Conservation (phyloP, 2,797 vertebrate species). For the Sarcophilus harrisii region DNA sequence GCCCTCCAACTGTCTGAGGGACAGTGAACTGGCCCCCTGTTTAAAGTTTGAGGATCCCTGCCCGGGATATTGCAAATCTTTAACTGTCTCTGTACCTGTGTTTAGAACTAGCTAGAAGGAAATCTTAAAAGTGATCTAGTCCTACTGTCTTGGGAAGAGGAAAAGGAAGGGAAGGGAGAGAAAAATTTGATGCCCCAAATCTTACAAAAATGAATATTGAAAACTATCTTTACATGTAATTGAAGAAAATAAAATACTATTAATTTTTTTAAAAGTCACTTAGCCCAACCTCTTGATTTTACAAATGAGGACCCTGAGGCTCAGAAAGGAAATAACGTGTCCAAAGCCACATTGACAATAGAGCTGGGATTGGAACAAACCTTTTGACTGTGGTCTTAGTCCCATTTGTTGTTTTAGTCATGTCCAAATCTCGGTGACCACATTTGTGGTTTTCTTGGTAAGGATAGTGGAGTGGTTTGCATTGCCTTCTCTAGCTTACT, state of each 20-base stretch:
- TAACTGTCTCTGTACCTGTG: background rate
- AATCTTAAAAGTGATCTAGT: background rate
- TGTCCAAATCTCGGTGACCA: background rate
- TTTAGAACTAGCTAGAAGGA: background rate
- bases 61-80: background rate
- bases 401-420: background rate
- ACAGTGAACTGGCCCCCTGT: no score
- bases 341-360: background rate
- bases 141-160: no score
- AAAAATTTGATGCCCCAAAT: no score
- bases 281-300: background rate
- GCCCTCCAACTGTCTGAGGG: no score
- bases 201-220: no score
- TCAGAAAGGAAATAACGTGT: background rate
- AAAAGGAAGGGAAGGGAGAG: no score
- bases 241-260: no score
- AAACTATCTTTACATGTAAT: no score
- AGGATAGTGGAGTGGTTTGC: background rate
- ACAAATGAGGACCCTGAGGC: background rate
- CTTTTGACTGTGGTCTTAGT: background rate
- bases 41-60: no score
- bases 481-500: background rate
- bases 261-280: background rate
- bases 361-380: background rate
- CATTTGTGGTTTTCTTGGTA: background rate